Evolutionary conservation across 1,140 invertebrate genomes (phyloP), one percentile per base, ranked within the genome.

Genomic region (Zaprionus ghesquierei): DNA sequence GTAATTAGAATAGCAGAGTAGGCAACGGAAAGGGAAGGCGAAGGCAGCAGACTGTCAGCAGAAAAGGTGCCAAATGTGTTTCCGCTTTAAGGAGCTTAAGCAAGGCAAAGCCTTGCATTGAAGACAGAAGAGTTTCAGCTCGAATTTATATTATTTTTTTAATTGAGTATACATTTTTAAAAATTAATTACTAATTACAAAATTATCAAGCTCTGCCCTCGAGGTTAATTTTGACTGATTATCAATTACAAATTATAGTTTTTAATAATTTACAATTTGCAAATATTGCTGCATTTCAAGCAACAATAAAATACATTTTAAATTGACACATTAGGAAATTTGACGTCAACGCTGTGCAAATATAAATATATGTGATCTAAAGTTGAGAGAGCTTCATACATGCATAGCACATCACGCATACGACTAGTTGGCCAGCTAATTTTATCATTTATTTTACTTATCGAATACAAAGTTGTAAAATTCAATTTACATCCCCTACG

Each of bases 1-100:
- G 64, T 73, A 73, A 73, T 68, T 73, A 68, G 64, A 64, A 33
- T 73, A 68, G 35, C 53, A 60, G 63, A 72, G 38, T 15, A 44
- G 38, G 38, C n/a, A 0, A 44, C 18, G 18, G 15, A 41, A n/a
- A 15, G n/a, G 13, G 6, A n/a, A 15, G 13, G 13, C 13, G n/a
- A 50, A 61, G 55, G 49, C 38, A 65, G 49, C 56, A 49, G 41
- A 55, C 38, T 55, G 55, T 49, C 38, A 65, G 49, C 56, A 49
- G 41, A 55, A 73, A 61, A 61, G 64, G 56, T 68, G 64, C 23
- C 50, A 49, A 61, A 68, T 59, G 50, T 60, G 50, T 68, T 54
- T 59, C n/a, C 18, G 31, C 3, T 61, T 73, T 60, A 69, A 73
- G 61, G 55, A 60, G 31, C 18, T 31, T n/a, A n/a, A n/a, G n/a